Conservation (phyloP, 1,140 invertebrate species). For the Phocides pigmalion region DNA sequence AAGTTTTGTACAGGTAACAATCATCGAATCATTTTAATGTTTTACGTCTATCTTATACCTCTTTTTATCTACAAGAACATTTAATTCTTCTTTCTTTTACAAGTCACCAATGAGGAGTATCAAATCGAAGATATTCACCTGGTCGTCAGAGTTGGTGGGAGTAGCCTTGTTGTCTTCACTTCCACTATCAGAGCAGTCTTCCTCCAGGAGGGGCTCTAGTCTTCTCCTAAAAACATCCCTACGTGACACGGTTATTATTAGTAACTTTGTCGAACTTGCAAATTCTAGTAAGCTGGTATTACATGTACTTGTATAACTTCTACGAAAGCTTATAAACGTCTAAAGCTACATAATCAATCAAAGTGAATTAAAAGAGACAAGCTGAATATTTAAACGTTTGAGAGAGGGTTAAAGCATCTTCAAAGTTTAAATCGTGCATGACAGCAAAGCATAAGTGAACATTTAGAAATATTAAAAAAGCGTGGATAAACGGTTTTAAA, state of each 20-base stretch:
- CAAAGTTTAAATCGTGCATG: slow-evolving; percentile 19
- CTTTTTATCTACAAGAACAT: background rate
- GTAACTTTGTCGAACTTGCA: slow-evolving; percentile 38
- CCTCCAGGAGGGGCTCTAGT: slow-evolving; percentile 88
- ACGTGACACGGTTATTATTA: slow-evolving; percentile 40
- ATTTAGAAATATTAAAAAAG: slow-evolving; percentile 22
- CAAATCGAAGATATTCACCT: slow-evolving; percentile 80
- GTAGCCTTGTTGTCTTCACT: slow-evolving; percentile 80
- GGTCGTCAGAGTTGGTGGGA: slow-evolving; percentile 81
- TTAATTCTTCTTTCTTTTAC: background rate
- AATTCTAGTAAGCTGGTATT: slow-evolving; percentile 9
- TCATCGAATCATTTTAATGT: background rate
- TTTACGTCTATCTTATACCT: slow-evolving; percentile 6
- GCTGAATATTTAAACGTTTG: slow-evolving; percentile 9
- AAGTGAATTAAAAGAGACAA: slow-evolving; percentile 9
- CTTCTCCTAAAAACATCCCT: slow-evolving; percentile 84
- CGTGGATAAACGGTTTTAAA: background rate
- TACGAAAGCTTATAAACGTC: slow-evolving; percentile 8
- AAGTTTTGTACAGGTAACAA: slow-evolving; percentile 17
- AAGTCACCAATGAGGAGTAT: background rate
- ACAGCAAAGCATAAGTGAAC: slow-evolving; percentile 15
- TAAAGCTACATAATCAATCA: slow-evolving; percentile 25
- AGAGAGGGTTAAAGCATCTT: slow-evolving; percentile 16
- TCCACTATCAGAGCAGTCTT: slow-evolving; percentile 85
- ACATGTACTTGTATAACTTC: background rate